Evolutionary conservation across 1,140 invertebrate genomes (phyloP).

Genomic region (Tribolium castaneum): DNA sequence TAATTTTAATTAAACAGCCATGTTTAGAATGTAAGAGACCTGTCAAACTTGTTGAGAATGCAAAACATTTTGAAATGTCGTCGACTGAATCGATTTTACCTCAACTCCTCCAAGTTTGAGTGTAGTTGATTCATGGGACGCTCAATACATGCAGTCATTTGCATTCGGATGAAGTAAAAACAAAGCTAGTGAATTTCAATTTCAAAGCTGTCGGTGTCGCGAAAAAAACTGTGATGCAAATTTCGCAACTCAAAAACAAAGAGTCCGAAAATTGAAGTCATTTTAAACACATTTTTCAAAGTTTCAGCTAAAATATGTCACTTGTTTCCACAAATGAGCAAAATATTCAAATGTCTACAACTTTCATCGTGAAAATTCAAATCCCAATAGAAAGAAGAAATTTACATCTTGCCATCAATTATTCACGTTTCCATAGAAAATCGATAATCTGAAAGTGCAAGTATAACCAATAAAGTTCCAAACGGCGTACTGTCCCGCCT

Average conservation of each 20-base stretch:
- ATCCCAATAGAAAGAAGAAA: no score
- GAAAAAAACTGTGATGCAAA: background rate
- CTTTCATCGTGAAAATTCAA: no score
- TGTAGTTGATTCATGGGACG: constrained; percentile 14
- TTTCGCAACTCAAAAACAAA: background rate
- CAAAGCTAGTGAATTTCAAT: constrained; percentile 22
- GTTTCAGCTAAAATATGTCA: background rate
- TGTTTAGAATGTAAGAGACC: background rate
- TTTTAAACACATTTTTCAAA: background rate
- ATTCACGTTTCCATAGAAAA: no score
- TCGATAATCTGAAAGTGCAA: no score
- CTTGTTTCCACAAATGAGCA: no score
- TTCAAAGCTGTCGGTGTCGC: background rate
- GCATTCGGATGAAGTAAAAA: constrained; percentile 17
- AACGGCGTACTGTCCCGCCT: no score
- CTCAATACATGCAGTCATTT: constrained; percentile 7
- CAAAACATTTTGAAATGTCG: background rate
- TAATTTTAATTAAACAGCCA: no score
- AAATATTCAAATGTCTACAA: no score
- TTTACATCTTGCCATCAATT: no score
- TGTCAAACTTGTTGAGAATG: background rate
- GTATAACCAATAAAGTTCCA: no score
- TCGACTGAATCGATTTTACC: background rate
- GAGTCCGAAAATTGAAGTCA: background rate
- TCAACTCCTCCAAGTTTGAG: background rate